Evolutionary conservation across 1,140 invertebrate genomes (phyloP), one percentile per base, ranked within the genome.

Genomic region (Listronotus bonariensis): DNA sequence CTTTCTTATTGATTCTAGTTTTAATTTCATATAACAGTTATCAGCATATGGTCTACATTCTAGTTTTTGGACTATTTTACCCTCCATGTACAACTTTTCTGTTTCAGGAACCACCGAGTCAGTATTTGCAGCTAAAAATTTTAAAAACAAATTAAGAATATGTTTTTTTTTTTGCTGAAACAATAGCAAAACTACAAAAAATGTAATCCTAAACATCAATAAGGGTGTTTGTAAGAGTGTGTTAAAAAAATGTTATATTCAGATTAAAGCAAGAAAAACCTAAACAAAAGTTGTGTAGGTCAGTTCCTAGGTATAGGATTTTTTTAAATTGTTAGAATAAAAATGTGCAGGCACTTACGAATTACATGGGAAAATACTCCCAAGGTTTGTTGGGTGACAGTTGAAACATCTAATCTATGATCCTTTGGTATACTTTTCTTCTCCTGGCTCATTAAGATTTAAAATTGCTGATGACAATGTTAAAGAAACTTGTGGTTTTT

Each of bases 1-100:
- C 77, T 89, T 91, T 46, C 88, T 85, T 45, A 94, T 93, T 38
- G 90, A 91, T 72, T 93, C 88, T 69, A 88, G 82, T 82, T 98
- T 98, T 1, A 96, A 77, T 76, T 90, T 89, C 86, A 95, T 93
- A 74, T 98, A 98, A 72, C 86, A 89, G 56, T 82, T 88, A 77
- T 96, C 92, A 52, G 90, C 91, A 78, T 92, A 89, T 31, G 96
- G 95, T 38, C 91, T 84, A 79, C 95, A 97, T 80, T 98, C 96
- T 36, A 96, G 82, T 79, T 95, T 93, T 78, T 97, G 94, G 31
- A 95, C 92, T 72, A 98, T 96, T 76, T 91, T 89, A 0, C 96
- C 96, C 83, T 96, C 93, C 82, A 97, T 88, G 63, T 86, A 88
- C 0, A 97, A 79, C 79, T 93, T 95, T 65, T 95, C 93, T 70